Percentiles rank a stretch among this genome's conserved stretches.
Conservation (phyloP, 2,888 invertebrate genomes). For the Caenorhabditis macrosperma region DNA sequence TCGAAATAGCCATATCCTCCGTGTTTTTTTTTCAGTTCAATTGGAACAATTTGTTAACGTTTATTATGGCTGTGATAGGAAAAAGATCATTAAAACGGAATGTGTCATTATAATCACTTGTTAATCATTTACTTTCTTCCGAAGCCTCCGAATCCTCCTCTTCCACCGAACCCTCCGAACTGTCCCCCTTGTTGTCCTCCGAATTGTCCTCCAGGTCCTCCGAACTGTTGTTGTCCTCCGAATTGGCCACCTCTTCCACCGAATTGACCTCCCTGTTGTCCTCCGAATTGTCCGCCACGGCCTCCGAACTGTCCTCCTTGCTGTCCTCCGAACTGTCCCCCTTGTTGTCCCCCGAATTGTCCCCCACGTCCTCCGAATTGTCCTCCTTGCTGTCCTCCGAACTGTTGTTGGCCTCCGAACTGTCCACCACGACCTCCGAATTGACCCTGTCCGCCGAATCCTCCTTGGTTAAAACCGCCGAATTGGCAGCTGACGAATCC, state of each 20-base stretch:
- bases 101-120: neutral
- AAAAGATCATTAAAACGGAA: neutral
- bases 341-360: slow-evolving; percentile 9
- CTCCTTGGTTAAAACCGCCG: slow-evolving; percentile 21
- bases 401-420: neutral
- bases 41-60: too few relatives aligned
- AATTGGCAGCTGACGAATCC: slow-evolving; percentile 31
- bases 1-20: too few relatives aligned
- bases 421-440: slow-evolving; percentile 16
- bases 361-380: slow-evolving; percentile 20
- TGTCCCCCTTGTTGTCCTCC: slow-evolving; percentile 2
- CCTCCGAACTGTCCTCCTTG: slow-evolving; percentile 17
- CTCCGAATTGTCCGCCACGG: slow-evolving; percentile 8
- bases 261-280: slow-evolving; percentile 7
- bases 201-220: slow-evolving; percentile 18
- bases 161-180: slow-evolving; percentile 5
- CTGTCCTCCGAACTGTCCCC: slow-evolving; percentile 9
- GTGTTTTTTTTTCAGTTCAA: too few relatives aligned
- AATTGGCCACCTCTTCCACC: slow-evolving; percentile 28
- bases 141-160: slow-evolving; percentile 14
- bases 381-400: neutral
- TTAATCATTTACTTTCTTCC: neutral
- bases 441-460: slow-evolving; percentile 20
- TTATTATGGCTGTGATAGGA: too few relatives aligned
- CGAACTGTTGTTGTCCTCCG: slow-evolving; percentile 33